These are phyloP conservation scores for Diabrotica undecimpunctata DNA, from an alignment of 1,140 invertebrate species.

Conservation along the genomic window DNA sequence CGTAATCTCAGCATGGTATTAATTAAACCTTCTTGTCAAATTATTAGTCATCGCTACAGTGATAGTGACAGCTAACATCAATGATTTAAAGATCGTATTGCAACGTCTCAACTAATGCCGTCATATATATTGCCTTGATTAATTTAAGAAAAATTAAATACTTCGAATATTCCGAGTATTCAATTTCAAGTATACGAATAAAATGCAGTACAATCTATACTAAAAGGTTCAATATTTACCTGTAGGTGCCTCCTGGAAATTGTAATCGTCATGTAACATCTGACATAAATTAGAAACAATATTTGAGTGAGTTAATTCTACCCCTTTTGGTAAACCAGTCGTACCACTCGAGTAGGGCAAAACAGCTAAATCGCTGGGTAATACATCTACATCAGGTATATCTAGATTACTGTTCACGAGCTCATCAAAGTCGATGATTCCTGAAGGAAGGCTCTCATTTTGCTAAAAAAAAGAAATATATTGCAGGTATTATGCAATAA, in stretches of 20 bases:
- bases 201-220: no score
- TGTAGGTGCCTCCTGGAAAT: background rate
- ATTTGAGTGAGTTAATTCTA: constrained; percentile 71
- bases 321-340: constrained; percentile 86
- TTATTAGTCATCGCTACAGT: no score
- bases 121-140: no score
- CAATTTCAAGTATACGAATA: no score
- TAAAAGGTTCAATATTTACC: background rate
- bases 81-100: no score
- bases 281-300: constrained; percentile 52
- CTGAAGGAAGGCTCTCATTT: constrained; percentile 12
- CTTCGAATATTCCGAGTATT: no score
- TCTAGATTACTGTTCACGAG: constrained; percentile 21
- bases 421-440: constrained; percentile 26
- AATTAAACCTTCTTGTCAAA: no score
- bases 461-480: constrained; percentile 1
- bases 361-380: constrained; percentile 23
- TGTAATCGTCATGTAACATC: constrained; percentile 15
- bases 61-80: no score
- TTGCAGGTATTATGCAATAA: no score
- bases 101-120: no score
- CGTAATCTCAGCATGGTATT: no score
- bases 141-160: no score
- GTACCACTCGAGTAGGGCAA: constrained; percentile 61
- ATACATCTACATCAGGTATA: constrained; percentile 13